Conservation (phyloP, 2,797 vertebrate species). For the Limnodromus scolopaceus region DNA sequence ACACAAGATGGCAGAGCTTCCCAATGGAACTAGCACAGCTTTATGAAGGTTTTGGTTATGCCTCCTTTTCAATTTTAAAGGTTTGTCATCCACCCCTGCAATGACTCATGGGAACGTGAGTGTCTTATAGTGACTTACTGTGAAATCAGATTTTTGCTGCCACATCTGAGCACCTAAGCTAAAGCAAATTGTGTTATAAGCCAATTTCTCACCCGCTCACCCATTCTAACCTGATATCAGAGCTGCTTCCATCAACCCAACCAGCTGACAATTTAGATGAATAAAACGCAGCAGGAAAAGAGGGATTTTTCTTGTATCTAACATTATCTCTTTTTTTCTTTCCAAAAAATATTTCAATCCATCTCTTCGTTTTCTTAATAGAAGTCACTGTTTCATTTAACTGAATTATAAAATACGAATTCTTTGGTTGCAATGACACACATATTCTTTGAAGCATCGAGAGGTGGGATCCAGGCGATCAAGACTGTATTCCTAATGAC, state of each 20-base stretch:
- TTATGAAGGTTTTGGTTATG: not conserved
- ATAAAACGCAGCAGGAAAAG: not conserved
- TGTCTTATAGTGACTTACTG: not conserved
- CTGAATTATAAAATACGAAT: not conserved
- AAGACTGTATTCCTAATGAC: not conserved
- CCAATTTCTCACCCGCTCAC: not conserved
- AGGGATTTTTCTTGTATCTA: not conserved
- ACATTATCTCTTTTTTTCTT: not conserved
- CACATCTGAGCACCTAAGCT: not conserved
- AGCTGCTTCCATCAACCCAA: not conserved
- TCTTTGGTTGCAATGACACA: not conserved
- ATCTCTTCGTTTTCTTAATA: not conserved
- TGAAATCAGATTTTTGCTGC: not conserved
- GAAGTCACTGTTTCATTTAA: not conserved
- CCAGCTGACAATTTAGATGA: not conserved
- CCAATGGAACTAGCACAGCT: not conserved
- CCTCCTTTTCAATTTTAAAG: not conserved
- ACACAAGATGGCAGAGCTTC: constrained; percentile 48
- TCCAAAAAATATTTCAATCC: not conserved
- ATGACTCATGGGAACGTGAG: not conserved
- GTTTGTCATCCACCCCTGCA: not conserved
- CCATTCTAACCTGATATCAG: not conserved
- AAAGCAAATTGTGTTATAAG: not conserved
- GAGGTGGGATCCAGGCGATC: not conserved
- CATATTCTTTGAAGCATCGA: not conserved